Evolutionary conservation across 2,797 vertebrate genomes (phyloP), one percentile per base, ranked within the genome.

Genomic region (Knipowitschia caucasica): DNA sequence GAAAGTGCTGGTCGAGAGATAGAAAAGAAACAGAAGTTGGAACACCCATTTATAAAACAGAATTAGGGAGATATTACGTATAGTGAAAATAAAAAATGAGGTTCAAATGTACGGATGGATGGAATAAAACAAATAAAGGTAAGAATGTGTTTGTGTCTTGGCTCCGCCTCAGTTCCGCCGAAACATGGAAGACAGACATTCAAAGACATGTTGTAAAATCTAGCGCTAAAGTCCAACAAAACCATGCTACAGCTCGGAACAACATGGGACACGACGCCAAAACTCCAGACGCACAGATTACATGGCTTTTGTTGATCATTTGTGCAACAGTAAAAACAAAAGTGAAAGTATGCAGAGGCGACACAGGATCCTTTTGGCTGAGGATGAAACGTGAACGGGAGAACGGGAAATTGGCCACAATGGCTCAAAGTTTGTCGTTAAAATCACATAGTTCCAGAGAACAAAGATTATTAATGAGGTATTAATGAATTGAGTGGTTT

Each of bases 181-280:
- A n/a, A n/a, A 64, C 69, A 92, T 76, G 90, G 69, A 77, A 71
- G 69, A 65, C 42, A 87, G 90, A 92, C 86, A 86, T 91, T 93
- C 91, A 89, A 90, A 86, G 86, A 81, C 64, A 67, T 62, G 75
- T 27, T 24, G 76, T 63, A 59, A 84, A 76, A 87, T 89, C 91
- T 89, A 90, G 87, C 91, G 90, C 88, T 90, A 92, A 92, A 89
- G 90, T 91, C 90, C 91, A 87, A 89, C 82, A 91, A 90, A 91
- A 91, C 88, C 87, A 89, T 92, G 87, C 87, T 90, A 29, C 7
- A 92, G 90, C 59, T 68, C 90, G 26, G 84, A 89, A 89, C 83
- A 88, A 91, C 53, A 56, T 89, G 80, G 89, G 87, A 62, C 45
- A 73, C 72, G 60, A 78, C 62, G 45, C 62, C 73, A 77, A 72